phyloP scores from a whole-genome alignment of 1,140 invertebrate genomes.

The Trichomalopsis sarcophagae region DNA sequence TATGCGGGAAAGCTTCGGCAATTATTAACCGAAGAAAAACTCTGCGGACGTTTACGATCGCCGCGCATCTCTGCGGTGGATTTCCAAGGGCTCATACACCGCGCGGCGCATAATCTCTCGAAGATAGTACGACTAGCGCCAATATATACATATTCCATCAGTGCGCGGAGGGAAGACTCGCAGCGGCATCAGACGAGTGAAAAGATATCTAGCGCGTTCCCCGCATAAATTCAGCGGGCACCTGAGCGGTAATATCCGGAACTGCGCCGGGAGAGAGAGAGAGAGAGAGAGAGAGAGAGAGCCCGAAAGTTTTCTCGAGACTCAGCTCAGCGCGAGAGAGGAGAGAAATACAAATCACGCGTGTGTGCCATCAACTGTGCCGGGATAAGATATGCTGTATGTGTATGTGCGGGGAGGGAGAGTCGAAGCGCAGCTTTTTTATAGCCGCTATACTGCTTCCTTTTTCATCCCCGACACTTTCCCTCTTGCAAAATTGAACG shows the following conservation, averaged over 20 bases:
- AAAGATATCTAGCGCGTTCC: neutral
- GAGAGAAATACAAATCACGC: conserved; percentile 19
- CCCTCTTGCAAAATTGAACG: conserved; percentile 51
- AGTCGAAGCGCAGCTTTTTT: conserved; percentile 1
- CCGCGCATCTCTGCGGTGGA: too few relatives aligned
- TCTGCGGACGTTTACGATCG: neutral
- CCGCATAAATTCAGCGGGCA: conserved; percentile 14
- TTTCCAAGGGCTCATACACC: neutral
- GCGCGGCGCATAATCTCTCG: neutral
- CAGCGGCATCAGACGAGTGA: neutral
- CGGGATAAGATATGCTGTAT: conserved; percentile 18
- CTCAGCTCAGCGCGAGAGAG: too few relatives aligned
- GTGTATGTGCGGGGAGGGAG: neutral
- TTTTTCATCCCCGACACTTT: conserved; percentile 30
- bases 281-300: neutral
- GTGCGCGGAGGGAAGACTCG: too few relatives aligned
- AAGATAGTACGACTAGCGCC: neutral
- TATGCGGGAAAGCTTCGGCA: neutral
- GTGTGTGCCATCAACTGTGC: neutral
- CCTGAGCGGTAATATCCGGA: neutral
- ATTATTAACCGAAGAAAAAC: neutral
- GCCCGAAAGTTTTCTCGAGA: neutral
- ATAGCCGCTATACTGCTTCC: conserved; percentile 18
- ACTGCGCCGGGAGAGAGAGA: neutral
- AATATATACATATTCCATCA: neutral